Evolutionary conservation across 2,888 invertebrate species (phyloP).

Genomic region (Morpho achilles): DNA sequence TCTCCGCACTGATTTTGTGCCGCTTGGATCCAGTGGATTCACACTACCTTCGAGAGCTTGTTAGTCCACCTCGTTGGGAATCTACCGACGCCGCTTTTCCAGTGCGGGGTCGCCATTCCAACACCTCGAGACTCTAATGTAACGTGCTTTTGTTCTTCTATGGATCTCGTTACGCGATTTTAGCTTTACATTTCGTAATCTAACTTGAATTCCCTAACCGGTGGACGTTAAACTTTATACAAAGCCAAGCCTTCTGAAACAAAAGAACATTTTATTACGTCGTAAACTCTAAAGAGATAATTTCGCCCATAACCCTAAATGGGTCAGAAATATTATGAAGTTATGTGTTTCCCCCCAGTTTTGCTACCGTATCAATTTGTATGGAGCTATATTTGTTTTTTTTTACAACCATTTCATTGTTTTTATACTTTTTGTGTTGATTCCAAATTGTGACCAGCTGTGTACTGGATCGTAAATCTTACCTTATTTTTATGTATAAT

Average conservation of each 20-base stretch:
- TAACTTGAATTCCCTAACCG: neutral
- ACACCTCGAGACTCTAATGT: too few relatives aligned
- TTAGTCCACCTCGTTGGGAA: too few relatives aligned
- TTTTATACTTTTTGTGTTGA: slow-evolving; percentile 5
- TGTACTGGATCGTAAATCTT: neutral
- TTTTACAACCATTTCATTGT: slow-evolving; percentile 12
- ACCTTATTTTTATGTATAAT: too few relatives aligned
- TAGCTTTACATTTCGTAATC: too few relatives aligned
- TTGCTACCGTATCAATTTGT: slow-evolving; percentile 19
- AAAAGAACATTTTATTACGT: slow-evolving; percentile 8
- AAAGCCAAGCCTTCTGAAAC: neutral
- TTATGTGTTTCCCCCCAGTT: slow-evolving; percentile 20
- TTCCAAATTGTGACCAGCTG: slow-evolving; percentile 1
- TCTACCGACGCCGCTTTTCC: too few relatives aligned
- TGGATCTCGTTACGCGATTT: too few relatives aligned
- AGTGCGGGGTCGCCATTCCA: too few relatives aligned
- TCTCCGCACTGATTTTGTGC: too few relatives aligned
- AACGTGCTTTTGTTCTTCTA: too few relatives aligned
- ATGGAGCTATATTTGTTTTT: slow-evolving; percentile 7
- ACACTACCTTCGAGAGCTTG: too few relatives aligned
- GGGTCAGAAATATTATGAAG: slow-evolving; percentile 21
- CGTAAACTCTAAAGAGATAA: slow-evolving; percentile 16
- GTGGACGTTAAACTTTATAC: slow-evolving; percentile 9
- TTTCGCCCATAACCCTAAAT: slow-evolving; percentile 20
- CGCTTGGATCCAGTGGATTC: too few relatives aligned